Evolutionary conservation across 2,888 invertebrate species (phyloP).

Genomic region (Cosmorhoe ocellata): DNA sequence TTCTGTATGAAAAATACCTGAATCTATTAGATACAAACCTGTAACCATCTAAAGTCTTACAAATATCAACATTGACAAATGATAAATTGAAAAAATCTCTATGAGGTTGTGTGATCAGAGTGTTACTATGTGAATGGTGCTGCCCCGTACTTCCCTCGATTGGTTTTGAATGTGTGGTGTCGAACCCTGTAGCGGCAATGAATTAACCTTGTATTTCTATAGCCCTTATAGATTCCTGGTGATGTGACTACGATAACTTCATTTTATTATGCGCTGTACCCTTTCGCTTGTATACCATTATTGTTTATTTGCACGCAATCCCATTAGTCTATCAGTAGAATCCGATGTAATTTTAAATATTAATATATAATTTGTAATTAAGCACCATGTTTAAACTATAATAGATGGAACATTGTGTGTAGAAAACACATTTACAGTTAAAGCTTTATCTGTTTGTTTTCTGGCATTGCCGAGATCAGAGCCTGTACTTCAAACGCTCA

Average conservation of each 20-base stretch:
- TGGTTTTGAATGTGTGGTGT: constrained; percentile 69
- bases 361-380: constrained; percentile 36
- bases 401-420: constrained; percentile 48
- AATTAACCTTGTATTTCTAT: constrained; percentile 56
- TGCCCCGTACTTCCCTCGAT: constrained; percentile 70
- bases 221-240: constrained; percentile 56
- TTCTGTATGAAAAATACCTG: constrained; percentile 16
- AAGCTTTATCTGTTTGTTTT: constrained; percentile 83
- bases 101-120: constrained; percentile 73
- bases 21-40: constrained; percentile 17
- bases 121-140: constrained; percentile 79
- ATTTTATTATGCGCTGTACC: constrained; percentile 60
- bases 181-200: constrained; percentile 62
- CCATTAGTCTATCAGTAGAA: constrained; percentile 40
- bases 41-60: constrained; percentile 7
- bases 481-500: constrained; percentile 55
- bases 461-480: constrained; percentile 77
- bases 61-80: neutral
- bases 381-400: constrained; percentile 50
- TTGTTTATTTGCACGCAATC: constrained; percentile 56
- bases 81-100: constrained; percentile 52
- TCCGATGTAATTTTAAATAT: constrained; percentile 43
- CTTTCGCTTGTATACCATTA: constrained; percentile 57
- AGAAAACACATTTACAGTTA: constrained; percentile 53
- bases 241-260: constrained; percentile 58